Conservation (phyloP, 2,797 vertebrate genomes). For the Rhabdophis nuchalis region DNA sequence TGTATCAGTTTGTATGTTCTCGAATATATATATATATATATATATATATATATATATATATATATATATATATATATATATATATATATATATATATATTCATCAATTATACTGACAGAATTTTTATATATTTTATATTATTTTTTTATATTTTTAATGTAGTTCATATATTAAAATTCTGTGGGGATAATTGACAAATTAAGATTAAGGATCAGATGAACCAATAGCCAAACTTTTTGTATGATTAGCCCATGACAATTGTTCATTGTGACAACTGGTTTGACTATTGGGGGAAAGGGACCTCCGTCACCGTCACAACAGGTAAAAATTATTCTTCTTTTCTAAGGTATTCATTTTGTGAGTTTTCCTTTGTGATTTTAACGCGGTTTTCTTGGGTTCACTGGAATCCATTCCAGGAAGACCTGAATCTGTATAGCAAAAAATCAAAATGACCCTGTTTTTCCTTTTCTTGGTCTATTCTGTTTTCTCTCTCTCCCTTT, state of each 20-base stretch:
- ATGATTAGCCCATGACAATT: accelerated
- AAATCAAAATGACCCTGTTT: not conserved
- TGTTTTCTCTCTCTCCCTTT: no score
- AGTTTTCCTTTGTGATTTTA: not conserved
- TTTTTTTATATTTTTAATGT: no score
- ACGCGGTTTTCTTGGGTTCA: not conserved
- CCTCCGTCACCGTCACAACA: constrained; percentile 24
- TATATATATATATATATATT: no score
- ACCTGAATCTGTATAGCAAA: not conserved
- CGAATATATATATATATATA: no score
- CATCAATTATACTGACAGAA: no score
- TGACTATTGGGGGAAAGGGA: not conserved
- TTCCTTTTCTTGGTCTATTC: not conserved
- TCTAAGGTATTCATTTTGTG: not conserved
- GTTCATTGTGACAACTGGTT: constrained; percentile 22
- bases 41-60: no score
- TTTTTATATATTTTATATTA: no score
- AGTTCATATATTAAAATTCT: not conserved
- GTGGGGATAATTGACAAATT: not conserved
- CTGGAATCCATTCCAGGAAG: not conserved
- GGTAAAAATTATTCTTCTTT: constrained; percentile 27
- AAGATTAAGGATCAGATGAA: not conserved
- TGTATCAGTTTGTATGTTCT: no score
- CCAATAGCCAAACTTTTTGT: constrained; percentile 3
- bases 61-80: no score